Conservation (phyloP, 2,113 vertebrate species). For the Maccullochella peelii region DNA sequence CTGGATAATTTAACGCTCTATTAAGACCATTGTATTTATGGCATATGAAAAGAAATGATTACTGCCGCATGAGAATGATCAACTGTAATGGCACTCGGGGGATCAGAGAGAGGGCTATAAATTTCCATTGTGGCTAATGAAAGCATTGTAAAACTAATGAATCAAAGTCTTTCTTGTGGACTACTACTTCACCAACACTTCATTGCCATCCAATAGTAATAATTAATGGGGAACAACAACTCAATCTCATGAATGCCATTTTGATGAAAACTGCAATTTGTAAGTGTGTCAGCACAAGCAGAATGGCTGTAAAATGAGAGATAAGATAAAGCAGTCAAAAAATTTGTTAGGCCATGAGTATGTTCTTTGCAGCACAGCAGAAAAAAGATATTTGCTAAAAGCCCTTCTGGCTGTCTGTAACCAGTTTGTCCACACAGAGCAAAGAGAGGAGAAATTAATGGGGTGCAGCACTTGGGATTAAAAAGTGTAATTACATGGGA, state of each 20-base stretch:
- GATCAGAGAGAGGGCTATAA: conserved; percentile 62
- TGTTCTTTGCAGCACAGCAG: conserved; percentile 42
- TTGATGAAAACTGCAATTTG: conserved; percentile 49
- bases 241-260: conserved; percentile 38
- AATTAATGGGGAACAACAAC: conserved; percentile 55
- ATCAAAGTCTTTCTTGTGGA: conserved; percentile 59
- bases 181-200: conserved; percentile 40
- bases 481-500: conserved; percentile 66
- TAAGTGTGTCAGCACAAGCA: conserved; percentile 60
- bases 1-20: conserved; percentile 76
- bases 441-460: conserved; percentile 55
- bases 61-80: conserved; percentile 56
- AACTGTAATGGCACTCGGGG: conserved; percentile 61
- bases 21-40: conserved; percentile 74
- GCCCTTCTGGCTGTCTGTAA: conserved; percentile 32
- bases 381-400: conserved; percentile 32
- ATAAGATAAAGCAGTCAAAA: conserved; percentile 53
- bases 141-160: conserved; percentile 70
- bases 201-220: conserved; percentile 45
- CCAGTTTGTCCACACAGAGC: conserved; percentile 42
- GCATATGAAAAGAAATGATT: conserved; percentile 73
- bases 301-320: conserved; percentile 49
- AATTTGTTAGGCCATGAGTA: conserved; percentile 32
- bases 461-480: conserved; percentile 55
- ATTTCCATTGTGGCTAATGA: conserved; percentile 62